Conservation (phyloP, 2,888 invertebrate species). For the Lasioglossum lativentre region DNA sequence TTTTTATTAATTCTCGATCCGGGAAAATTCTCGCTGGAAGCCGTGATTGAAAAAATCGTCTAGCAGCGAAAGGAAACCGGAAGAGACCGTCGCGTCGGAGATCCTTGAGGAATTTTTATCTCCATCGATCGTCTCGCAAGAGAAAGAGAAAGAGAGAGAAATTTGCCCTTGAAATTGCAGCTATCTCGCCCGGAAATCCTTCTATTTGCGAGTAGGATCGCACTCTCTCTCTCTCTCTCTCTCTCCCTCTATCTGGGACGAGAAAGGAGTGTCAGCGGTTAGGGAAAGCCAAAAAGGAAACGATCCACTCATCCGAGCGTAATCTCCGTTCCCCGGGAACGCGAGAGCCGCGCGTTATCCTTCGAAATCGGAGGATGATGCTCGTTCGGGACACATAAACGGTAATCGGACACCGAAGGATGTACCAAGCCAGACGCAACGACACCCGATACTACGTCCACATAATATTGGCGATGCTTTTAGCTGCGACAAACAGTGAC, state of each 20-base stretch:
- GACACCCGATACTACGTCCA: slow-evolving; percentile 69
- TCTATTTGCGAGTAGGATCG: slow-evolving; percentile 6
- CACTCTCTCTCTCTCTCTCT: not conserved
- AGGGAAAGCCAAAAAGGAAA: slow-evolving; percentile 45
- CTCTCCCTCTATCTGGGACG: not conserved
- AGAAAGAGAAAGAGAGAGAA: no score
- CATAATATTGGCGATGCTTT: slow-evolving; percentile 77
- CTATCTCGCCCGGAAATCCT: slow-evolving; percentile 18
- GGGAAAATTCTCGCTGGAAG: not conserved
- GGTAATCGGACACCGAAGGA: slow-evolving; percentile 64
- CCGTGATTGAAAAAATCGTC: slow-evolving; percentile 2
- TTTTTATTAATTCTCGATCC: slow-evolving; percentile 54
- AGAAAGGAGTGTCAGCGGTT: not conserved
- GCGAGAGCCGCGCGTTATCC: slow-evolving; percentile 56
- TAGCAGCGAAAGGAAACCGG: not conserved
- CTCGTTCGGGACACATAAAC: slow-evolving; percentile 56
- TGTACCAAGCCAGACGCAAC: slow-evolving; percentile 54
- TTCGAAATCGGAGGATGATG: slow-evolving; percentile 66
- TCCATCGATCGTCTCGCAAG: not conserved
- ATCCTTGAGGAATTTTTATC: not conserved
- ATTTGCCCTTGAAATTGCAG: slow-evolving; percentile 35
- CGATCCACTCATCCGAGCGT: slow-evolving; percentile 46
- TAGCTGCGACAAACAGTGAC: slow-evolving; percentile 70
- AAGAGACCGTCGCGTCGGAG: not conserved
- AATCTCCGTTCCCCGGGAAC: slow-evolving; percentile 51